Base-by-base conservation (phyloP, 2,797 vertebrate species). In the Meda fulgida region DNA sequence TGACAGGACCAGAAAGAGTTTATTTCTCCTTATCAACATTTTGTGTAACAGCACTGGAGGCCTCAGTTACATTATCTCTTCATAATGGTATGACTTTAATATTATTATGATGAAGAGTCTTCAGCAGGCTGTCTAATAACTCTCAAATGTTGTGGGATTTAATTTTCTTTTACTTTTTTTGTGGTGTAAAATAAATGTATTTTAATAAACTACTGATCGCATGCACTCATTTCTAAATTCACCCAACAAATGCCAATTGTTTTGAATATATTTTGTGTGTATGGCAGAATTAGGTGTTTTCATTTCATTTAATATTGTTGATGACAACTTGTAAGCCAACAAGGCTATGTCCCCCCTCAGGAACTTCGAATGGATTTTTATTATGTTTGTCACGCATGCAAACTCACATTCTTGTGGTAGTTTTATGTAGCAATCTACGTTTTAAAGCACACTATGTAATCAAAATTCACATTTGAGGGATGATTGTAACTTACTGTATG, bases 1-100 rank as follows among this genome's bases (percentile, higher is more conserved):
- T 87, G 85, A 91, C 88, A 88, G 43, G 19, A 67, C 29, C 7
- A 36, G 18, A 66, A 34, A 63, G 6, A 18, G 5, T 72, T 46
- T 63, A 18, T 60, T 58, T 48, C 5, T 11, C 40, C 34, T n/a
- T 72, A 16, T 63, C 7, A 23, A 29, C 0, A 77, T 36, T 73
- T 48, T 19, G n/a, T 51, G 51, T 31, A 10, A 40, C 38, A 65
- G 38, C 7, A 18, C 10, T 31, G 26, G 38, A 13, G 21, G 29
- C 40, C 26, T 26, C 23, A 60, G 73, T 55, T n/a, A 34, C 21
- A 36, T 51, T 38, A 38, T 40, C 34, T 77, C 23, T 77, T 58
- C 19, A 43, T 38, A 36, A 60, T n/a, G 36, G 5, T 77, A 38
- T 38, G 75, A 77, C 7, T 58, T 58, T n/a, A 13, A 1, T 21